Percentiles rank a stretch among this genome's conserved stretches.
phyloP scores from a whole-genome alignment of 1,140 invertebrate genomes.

The Meloidogyne exigua region DNA sequence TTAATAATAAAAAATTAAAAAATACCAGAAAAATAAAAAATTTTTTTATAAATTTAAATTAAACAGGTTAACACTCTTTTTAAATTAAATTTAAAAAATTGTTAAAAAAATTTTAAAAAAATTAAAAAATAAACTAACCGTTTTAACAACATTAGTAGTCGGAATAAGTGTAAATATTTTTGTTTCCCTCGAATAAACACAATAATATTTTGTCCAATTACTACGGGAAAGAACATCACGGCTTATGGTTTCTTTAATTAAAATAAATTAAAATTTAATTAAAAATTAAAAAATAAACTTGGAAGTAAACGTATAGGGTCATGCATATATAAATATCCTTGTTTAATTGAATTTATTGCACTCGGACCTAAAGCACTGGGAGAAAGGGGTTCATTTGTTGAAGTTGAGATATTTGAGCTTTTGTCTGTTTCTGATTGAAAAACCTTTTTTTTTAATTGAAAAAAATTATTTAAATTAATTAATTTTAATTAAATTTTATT shows the following conservation, averaged over 20 bases:
- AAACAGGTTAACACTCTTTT: no score
- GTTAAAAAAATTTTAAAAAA: background rate
- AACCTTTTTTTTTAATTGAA: no score
- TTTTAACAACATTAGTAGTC: background rate
- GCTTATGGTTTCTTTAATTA: constrained; percentile 65
- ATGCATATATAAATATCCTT: constrained; percentile 8
- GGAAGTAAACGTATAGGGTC: background rate
- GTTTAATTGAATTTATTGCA: constrained; percentile 8
- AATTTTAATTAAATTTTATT: no score
- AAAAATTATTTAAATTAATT: background rate
- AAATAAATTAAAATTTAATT: background rate
- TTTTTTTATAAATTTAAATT: no score
- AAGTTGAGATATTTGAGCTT: constrained; percentile 81
- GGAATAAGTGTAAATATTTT: constrained; percentile 64
- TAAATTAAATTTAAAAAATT: no score
- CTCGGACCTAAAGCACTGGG: background rate
- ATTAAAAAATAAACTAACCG: background rate
- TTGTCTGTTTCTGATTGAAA: constrained; percentile 34
- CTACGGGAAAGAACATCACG: constrained; percentile 89
- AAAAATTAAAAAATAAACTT: background rate
- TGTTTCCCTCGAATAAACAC: constrained; percentile 85
- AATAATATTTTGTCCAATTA: constrained; percentile 90
- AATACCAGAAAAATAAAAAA: no score
- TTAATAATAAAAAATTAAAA: no score
- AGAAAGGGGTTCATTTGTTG: constrained; percentile 74